Evolutionary conservation across 2,113 vertebrate genomes (phyloP).

Genomic region (Rallus limicola): DNA sequence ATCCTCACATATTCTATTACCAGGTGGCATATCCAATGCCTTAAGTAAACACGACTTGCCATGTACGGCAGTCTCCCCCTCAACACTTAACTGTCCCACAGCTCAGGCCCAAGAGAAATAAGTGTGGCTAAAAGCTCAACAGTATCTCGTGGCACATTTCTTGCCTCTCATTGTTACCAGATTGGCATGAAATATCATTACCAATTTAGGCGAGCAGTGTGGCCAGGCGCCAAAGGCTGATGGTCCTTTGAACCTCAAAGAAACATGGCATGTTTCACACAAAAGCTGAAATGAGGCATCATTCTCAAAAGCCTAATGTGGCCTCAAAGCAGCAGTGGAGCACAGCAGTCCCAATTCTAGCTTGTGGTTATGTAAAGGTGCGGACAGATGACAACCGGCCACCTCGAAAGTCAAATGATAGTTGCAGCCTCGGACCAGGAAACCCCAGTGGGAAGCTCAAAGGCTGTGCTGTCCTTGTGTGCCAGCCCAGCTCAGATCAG

Average conservation of each 20-base stretch:
- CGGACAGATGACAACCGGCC: background rate
- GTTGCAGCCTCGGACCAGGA: background rate
- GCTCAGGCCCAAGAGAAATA: too few relatives aligned
- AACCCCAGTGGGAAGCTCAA: background rate
- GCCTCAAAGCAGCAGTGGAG: background rate
- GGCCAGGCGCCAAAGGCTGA: background rate
- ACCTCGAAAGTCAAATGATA: background rate
- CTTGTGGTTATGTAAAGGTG: background rate
- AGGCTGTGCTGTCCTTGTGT: background rate
- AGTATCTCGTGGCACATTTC: too few relatives aligned
- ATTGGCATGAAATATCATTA: background rate
- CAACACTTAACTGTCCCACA: too few relatives aligned
- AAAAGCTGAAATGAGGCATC: background rate
- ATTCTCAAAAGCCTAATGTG: rapidly evolving
- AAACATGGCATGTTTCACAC: rapidly evolving
- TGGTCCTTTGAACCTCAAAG: background rate
- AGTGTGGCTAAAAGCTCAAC: too few relatives aligned
- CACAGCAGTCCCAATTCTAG: background rate
- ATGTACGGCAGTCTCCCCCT: too few relatives aligned
- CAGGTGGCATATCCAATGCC: too few relatives aligned
- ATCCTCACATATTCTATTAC: too few relatives aligned
- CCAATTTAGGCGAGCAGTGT: rapidly evolving
- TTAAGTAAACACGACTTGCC: too few relatives aligned
- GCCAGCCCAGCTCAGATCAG: background rate
- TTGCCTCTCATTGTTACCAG: background rate